These are phyloP conservation scores for Eospalax fontanierii DNA, from an alignment of 2,797 vertebrate genomes.

Conservation along the genomic window DNA sequence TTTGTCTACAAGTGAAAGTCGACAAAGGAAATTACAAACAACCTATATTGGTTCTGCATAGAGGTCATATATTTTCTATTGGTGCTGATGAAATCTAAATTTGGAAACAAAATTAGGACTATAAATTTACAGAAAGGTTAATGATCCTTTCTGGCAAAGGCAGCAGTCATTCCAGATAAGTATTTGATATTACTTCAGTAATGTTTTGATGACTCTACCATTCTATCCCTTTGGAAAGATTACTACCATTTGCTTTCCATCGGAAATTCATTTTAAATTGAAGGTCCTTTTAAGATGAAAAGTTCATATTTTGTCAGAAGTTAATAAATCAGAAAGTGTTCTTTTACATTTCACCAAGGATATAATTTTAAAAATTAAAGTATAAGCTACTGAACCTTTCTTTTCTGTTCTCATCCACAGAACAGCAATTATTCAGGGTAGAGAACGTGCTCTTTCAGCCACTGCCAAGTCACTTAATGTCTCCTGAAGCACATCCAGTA, in stretches of 20 bases:
- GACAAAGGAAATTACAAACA: conserved; percentile 51
- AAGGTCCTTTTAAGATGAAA: conserved; percentile 56
- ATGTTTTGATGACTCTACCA: conserved; percentile 82
- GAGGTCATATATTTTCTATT: conserved; percentile 88
- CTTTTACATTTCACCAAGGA: conserved; percentile 70
- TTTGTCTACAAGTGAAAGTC: conserved; percentile 38
- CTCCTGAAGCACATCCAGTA: conserved; percentile 89
- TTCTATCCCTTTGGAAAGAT: conserved; percentile 67
- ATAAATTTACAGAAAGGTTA: conserved; percentile 71
- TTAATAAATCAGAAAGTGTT: conserved; percentile 71
- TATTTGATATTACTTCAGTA: conserved; percentile 74
- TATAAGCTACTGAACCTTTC: conserved; percentile 13
- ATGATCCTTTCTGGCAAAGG: conserved; percentile 69
- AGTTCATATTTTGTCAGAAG: conserved; percentile 51
- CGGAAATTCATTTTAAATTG: conserved; percentile 76
- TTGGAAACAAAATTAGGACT: conserved; percentile 70
- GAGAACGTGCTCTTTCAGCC: conserved; percentile 89
- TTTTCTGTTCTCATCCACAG: conserved; percentile 37
- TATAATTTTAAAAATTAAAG: conserved; percentile 41
- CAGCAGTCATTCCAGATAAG: conserved; percentile 74
- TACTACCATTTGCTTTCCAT: conserved; percentile 74
- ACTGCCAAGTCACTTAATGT: conserved; percentile 90
- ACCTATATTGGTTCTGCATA: conserved; percentile 61
- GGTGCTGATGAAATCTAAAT: conserved; percentile 89
- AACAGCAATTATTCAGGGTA: conserved; percentile 39